Evolutionary conservation across 2,888 invertebrate genomes (phyloP), one percentile per base, ranked within the genome.

Genomic region (Scaptomyza polygonia): DNA sequence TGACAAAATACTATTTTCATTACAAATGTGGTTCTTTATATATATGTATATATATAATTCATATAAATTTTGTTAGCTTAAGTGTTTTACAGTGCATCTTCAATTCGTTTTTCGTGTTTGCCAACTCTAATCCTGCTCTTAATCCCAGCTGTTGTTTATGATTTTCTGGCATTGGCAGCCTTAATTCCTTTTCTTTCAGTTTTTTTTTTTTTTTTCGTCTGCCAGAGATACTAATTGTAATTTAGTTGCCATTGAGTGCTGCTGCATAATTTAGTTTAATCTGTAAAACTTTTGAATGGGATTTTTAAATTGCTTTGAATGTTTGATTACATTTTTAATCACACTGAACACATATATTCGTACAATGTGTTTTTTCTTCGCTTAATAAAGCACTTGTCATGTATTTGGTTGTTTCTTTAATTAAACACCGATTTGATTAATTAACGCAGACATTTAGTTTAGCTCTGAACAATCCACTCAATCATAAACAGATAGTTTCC

Each of bases 401-500:
- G 29, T 39, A 32, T 55, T 27, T 3, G 40, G 43, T 43, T 45
- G 29, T 44, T 77, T 67, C 75, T 70, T 75, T 85, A 78, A 85
- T 85, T 87, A 70, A 85, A 72, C 71, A 67, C 25, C 25, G 56
- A 79, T 74, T 87, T 87, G 86, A 87, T 87, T 81, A 85, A 87
- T 81, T 81, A 78, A 68, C 40, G 48, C 49, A 62, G 54, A 67
- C 73, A 83, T 87, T 85, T 85, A 67, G 77, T 61, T 63, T 16
- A 39, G 49, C 55, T 62, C 70, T 59, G 67, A 64, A 64, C 74
- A 80, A 55, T 65, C 64, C 68, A 67, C 84, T 81, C 78, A 77
- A 84, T 84, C 84, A 81, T 71, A 53, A 25, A 5, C 43, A 53
- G 66, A 39, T 39, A 16, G 39, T 70, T 80, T 79, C 77, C 63